Conservation (phyloP, 2,113 vertebrate genomes). For the Noturus placidus region DNA sequence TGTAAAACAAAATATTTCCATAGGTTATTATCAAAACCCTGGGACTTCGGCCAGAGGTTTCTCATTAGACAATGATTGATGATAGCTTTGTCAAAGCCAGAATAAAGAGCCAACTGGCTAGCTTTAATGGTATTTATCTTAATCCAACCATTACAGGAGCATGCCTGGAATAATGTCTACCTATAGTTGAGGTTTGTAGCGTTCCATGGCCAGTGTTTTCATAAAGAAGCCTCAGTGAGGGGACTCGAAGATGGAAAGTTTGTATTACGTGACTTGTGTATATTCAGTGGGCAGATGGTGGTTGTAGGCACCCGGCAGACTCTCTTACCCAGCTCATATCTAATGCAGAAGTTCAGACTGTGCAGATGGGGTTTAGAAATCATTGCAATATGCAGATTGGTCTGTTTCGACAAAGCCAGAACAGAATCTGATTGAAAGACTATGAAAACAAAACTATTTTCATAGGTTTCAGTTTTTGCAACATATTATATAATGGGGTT, state of each 20-base stretch:
- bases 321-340: slow-evolving; percentile 42
- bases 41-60: slow-evolving; percentile 10
- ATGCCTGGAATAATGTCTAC: slow-evolving; percentile 19
- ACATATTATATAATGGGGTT: not conserved
- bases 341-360: slow-evolving; percentile 37
- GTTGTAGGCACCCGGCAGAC: not conserved
- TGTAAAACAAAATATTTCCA: slow-evolving; percentile 29
- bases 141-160: slow-evolving; percentile 26
- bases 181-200: slow-evolving; percentile 22
- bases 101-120: slow-evolving; percentile 18
- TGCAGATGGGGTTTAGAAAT: slow-evolving; percentile 50
- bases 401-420: slow-evolving; percentile 33
- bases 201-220: not conserved
- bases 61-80: slow-evolving; percentile 37
- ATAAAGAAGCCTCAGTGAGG: slow-evolving; percentile 21
- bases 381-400: slow-evolving; percentile 53
- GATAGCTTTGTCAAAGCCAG: slow-evolving; percentile 18
- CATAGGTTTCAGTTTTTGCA: not conserved
- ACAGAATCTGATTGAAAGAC: slow-evolving; percentile 32
- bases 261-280: slow-evolving; percentile 36
- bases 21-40: slow-evolving; percentile 35
- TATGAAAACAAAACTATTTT: not conserved
- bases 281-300: slow-evolving; percentile 40
- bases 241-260: slow-evolving; percentile 29
- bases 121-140: slow-evolving; percentile 28